These are phyloP conservation scores for Columba guinea DNA, from an alignment of 2,797 vertebrate species.

Conservation along the genomic window DNA sequence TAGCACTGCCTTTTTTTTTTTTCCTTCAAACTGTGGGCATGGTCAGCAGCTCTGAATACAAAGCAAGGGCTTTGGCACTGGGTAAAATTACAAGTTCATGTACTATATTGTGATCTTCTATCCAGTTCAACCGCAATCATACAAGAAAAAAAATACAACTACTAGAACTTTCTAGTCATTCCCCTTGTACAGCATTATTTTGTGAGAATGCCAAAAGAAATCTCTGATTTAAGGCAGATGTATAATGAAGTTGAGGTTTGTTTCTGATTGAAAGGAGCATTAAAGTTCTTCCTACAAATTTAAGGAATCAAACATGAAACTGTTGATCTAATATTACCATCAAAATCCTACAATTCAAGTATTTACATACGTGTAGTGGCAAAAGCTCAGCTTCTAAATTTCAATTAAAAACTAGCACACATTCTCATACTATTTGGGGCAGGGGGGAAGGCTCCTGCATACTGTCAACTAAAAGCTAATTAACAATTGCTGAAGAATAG, in stretches of 20 bases:
- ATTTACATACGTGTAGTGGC: background rate
- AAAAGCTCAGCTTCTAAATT: background rate
- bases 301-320: background rate
- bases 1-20: background rate
- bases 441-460: background rate
- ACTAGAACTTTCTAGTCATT: background rate
- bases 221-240: background rate
- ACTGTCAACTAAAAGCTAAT: background rate
- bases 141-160: background rate
- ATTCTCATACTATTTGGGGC: background rate
- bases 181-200: background rate
- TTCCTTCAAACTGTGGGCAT: background rate
- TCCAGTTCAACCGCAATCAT: background rate
- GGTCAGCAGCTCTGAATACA: background rate
- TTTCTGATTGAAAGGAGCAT: no score
- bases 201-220: no score
- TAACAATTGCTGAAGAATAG: background rate
- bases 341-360: background rate
- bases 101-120: background rate
- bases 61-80: background rate
- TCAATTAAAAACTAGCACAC: background rate
- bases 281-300: background rate
- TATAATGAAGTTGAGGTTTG: background rate
- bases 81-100: background rate
- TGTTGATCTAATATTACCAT: background rate